These are phyloP conservation scores for Notamacropus eugenii DNA, from an alignment of 2,797 vertebrate genomes.

Conservation along the genomic window DNA sequence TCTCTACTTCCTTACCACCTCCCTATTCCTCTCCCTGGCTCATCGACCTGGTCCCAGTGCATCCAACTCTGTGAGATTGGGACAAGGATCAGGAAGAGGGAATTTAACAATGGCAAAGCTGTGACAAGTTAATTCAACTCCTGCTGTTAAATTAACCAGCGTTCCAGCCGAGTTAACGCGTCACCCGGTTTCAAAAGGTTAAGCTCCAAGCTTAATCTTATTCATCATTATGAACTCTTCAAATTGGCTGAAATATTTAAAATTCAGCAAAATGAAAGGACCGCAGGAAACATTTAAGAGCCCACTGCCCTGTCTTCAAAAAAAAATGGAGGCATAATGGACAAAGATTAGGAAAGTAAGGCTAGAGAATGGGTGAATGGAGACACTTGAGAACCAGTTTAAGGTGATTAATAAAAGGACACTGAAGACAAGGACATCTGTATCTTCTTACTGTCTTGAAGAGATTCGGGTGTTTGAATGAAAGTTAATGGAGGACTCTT, in stretches of 20 bases:
- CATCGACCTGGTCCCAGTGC: constrained; percentile 69
- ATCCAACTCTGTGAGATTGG: constrained; percentile 62
- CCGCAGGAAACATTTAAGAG: constrained; percentile 80
- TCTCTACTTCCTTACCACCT: neutral
- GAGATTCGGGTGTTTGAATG: constrained; percentile 75
- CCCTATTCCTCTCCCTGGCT: constrained; percentile 32
- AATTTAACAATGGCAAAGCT: constrained; percentile 80
- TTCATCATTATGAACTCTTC: constrained; percentile 84
- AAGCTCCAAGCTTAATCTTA: constrained; percentile 83
- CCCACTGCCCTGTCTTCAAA: constrained; percentile 78
- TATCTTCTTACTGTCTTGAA: constrained; percentile 76
- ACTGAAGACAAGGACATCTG: constrained; percentile 78
- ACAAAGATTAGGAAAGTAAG: constrained; percentile 80
- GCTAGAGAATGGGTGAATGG: constrained; percentile 76
- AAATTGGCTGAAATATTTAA: constrained; percentile 84
- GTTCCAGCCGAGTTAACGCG: constrained; percentile 83
- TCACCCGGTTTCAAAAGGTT: constrained; percentile 83
- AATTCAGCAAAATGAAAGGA: constrained; percentile 82
- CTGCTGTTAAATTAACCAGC: constrained; percentile 84
- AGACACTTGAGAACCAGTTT: constrained; percentile 77
- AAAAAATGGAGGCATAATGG: constrained; percentile 80
- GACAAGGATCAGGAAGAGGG: constrained; percentile 72
- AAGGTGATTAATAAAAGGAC: constrained; percentile 80
- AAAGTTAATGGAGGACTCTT: constrained; percentile 80
- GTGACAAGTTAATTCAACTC: constrained; percentile 83